These are phyloP conservation scores for Schizopygopsis pylzovi DNA, from an alignment of 2,797 vertebrate species.

Conservation along the genomic window DNA sequence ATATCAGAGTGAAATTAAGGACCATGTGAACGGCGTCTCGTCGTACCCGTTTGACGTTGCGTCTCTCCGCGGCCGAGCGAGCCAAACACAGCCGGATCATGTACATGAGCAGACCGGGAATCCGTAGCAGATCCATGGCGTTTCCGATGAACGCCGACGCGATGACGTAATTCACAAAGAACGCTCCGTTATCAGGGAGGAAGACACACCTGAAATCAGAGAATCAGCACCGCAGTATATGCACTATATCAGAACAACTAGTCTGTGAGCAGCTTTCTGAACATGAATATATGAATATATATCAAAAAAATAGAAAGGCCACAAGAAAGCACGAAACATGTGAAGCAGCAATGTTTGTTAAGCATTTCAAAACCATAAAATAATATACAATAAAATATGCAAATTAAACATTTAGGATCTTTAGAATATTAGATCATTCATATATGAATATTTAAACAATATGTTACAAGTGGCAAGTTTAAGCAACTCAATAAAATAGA, in stretches of 20 bases:
- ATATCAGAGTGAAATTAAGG: not conserved
- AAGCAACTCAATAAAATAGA: no score
- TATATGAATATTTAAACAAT: not conserved
- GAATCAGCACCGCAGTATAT: not conserved
- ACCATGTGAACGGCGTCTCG: not conserved
- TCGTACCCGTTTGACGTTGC: conserved; percentile 91
- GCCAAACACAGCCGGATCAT: conserved; percentile 96
- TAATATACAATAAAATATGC: not conserved
- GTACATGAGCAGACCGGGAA: conserved; percentile 96
- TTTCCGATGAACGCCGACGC: conserved; percentile 96
- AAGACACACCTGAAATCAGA: conserved; percentile 89
- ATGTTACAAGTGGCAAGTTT: not conserved
- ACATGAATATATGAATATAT: not conserved
- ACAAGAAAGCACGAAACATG: not conserved
- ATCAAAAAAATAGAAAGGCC: not conserved
- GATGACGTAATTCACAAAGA: conserved; percentile 98
- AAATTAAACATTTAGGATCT: not conserved
- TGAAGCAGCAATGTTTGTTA: not conserved
- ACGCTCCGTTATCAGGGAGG: conserved; percentile 94
- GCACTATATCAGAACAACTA: not conserved
- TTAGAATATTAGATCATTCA: not conserved
- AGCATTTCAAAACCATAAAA: not conserved
- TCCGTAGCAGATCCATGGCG: conserved; percentile 95
- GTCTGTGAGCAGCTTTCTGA: no score
- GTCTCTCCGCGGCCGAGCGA: conserved; percentile 91